A percentile compares a stretch with the other conserved stretches of the same genome.
Conservation (phyloP, 1,140 invertebrate genomes). For the Diabrotica virgifera region DNA sequence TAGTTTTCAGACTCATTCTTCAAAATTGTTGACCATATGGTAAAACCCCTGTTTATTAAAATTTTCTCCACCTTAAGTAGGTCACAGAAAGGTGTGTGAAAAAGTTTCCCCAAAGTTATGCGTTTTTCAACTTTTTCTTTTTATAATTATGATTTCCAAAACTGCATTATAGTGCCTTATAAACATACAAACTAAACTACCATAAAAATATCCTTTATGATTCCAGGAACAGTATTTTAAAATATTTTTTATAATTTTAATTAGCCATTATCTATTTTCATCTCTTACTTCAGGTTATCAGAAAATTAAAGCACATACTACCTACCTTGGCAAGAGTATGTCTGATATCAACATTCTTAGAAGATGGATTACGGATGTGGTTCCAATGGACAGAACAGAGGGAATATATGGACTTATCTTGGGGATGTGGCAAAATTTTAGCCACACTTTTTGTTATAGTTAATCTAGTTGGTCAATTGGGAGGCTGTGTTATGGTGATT, state of each 20-base stretch:
- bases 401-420: slow-evolving; percentile 97
- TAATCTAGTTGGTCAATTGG: slow-evolving; percentile 94
- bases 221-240: neutral
- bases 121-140: too few species aligned
- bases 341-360: slow-evolving; percentile 98
- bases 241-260: neutral
- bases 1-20: neutral
- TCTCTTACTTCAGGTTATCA: slow-evolving; percentile 70
- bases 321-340: slow-evolving; percentile 94
- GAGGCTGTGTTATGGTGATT: slow-evolving; percentile 94
- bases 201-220: too few species aligned
- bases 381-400: slow-evolving; percentile 97
- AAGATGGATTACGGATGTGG: slow-evolving; percentile 99
- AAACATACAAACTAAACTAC: neutral
- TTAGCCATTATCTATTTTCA: neutral
- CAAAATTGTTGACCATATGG: neutral
- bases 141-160: neutral
- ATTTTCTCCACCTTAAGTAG: neutral
- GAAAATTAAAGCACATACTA: slow-evolving; percentile 89
- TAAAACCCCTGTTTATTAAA: neutral
- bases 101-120: too few species aligned
- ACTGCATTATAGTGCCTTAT: neutral
- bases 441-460: slow-evolving; percentile 89
- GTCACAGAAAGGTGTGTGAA: neutral
- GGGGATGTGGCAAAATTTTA: slow-evolving; percentile 94